Evolutionary conservation across 1,140 invertebrate genomes (phyloP).

Genomic region (Microplitis mediator): DNA sequence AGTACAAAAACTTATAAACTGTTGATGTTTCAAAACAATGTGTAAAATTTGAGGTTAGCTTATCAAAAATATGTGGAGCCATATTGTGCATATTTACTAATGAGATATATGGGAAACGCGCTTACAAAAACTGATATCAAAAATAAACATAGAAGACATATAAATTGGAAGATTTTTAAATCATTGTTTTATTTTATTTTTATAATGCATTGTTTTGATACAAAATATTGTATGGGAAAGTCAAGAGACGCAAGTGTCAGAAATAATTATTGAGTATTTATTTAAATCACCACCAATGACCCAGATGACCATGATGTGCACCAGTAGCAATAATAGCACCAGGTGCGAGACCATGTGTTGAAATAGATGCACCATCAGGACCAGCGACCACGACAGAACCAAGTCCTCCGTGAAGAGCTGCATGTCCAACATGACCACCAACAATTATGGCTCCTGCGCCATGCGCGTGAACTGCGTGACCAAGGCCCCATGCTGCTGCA

Average conservation of each 20-base stretch:
- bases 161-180: background rate
- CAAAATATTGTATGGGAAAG: background rate
- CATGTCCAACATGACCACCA: background rate
- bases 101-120: no score
- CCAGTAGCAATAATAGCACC: conserved; percentile 44
- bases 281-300: conserved; percentile 42
- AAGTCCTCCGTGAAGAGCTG: conserved; percentile 14
- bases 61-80: no score
- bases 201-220: background rate
- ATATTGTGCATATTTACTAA: no score
- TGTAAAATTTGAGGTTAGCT: no score
- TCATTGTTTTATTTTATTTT: no score
- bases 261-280: background rate
- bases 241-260: background rate
- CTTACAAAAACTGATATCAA: no score
- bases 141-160: no score
- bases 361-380: conserved; percentile 52
- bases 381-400: conserved; percentile 2
- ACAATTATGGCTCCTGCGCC: background rate
- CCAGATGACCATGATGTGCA: conserved; percentile 39
- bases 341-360: conserved; percentile 53
- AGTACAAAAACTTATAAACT: no score
- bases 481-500: background rate
- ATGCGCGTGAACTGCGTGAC: background rate
- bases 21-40: no score